Evolutionary conservation across 2,797 vertebrate species (phyloP).

Genomic region (Prionace glauca): DNA sequence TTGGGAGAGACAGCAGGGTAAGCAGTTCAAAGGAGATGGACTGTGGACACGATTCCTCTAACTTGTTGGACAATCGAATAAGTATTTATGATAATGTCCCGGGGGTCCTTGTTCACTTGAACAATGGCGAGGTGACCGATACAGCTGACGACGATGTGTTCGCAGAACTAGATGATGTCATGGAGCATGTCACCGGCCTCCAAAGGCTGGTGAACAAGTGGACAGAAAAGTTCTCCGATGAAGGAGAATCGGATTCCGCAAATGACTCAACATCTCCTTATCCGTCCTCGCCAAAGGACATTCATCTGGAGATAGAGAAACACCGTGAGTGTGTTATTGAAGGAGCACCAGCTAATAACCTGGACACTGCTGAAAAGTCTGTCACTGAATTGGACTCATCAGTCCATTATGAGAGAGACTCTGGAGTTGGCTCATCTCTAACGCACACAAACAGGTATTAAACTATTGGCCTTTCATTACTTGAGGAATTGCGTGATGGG

Average conservation of each 20-base stretch:
- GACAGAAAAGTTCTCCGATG: slow-evolving; percentile 68
- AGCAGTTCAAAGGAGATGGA: slow-evolving; percentile 46
- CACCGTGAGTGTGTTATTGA: slow-evolving; percentile 46
- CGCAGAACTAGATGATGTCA: slow-evolving; percentile 68
- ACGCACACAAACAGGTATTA: slow-evolving; percentile 46
- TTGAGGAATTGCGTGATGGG: neutral
- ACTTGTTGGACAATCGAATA: slow-evolving; percentile 52
- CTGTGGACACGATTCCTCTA: slow-evolving; percentile 41
- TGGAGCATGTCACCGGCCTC: slow-evolving; percentile 71
- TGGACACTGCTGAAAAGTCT: slow-evolving; percentile 43
- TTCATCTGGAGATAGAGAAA: slow-evolving; percentile 60
- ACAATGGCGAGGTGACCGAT: slow-evolving; percentile 39
- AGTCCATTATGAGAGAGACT: slow-evolving; percentile 47
- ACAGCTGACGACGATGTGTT: slow-evolving; percentile 65
- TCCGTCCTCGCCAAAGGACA: slow-evolving; percentile 59
- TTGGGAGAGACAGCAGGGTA: slow-evolving; percentile 45
- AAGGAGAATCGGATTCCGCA: slow-evolving; percentile 59
- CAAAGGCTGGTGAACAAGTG: slow-evolving; percentile 70
- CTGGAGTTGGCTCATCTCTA: slow-evolving; percentile 41
- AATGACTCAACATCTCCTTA: slow-evolving; percentile 56
- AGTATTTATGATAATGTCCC: slow-evolving; percentile 82
- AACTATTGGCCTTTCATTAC: neutral
- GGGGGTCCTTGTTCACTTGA: slow-evolving; percentile 41
- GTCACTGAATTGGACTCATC: slow-evolving; percentile 44
- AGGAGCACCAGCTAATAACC: slow-evolving; percentile 31